A percentile compares a stretch with the other conserved stretches of the same genome.
Conservation (phyloP, 2,113 vertebrate genomes). For the Myotis yumanensis region DNA sequence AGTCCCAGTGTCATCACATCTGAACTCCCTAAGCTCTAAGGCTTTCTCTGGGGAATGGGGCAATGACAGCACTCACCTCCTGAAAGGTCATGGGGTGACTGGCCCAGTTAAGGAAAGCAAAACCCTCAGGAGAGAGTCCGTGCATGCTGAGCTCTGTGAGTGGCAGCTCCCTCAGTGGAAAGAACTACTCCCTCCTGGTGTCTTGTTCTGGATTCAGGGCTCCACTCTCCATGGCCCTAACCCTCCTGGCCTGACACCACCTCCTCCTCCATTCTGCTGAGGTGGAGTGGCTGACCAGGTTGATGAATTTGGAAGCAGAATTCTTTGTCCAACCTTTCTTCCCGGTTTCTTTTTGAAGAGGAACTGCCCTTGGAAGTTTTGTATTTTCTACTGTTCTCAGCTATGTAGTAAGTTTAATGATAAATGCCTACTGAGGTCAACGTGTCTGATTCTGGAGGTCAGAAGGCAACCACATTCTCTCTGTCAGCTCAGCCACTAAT, state of each 20-base stretch:
- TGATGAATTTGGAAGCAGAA: not conserved
- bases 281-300: not conserved
- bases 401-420: not conserved
- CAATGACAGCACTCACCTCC: not conserved
- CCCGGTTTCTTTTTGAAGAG: not conserved
- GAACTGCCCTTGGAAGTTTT: not conserved
- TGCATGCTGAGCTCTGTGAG: not conserved
- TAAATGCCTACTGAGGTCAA: not conserved
- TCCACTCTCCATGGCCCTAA: not conserved
- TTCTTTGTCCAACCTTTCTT: not conserved
- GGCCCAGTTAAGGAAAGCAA: not conserved
- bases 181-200: not conserved
- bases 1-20: not conserved
- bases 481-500: not conserved
- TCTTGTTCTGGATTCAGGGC: not conserved
- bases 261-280: not conserved
- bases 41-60: not conserved
- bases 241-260: not conserved
- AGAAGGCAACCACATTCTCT: not conserved
- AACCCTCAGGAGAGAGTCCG: not conserved
- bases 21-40: not conserved
- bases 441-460: not conserved
- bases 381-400: not conserved
- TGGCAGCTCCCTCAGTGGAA: not conserved
- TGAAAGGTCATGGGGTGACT: not conserved